Evolutionary conservation across 2,888 invertebrate species (phyloP), one percentile per base, ranked within the genome.

Genomic region (Campoplex nolae): DNA sequence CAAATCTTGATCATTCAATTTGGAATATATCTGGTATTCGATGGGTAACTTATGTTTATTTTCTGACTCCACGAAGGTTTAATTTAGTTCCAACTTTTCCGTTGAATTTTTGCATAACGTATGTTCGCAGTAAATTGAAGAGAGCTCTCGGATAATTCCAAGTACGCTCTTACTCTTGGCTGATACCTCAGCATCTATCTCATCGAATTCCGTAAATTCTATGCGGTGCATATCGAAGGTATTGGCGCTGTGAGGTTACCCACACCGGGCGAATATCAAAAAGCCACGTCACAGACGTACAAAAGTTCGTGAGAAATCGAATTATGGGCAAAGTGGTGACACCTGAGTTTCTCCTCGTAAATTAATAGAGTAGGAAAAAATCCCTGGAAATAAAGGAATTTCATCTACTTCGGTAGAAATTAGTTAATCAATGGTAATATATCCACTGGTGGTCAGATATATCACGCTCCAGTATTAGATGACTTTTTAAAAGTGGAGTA

Each of bases 121-220:
- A 38, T 28, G 58, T 38, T 45, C 38, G 54, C 48, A 58, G 76
- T 70, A 23, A 77, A 45, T 68, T 51, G 2, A 62, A 62, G 67
- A 38, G 38, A 71, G 28, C 23, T 51, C n/a, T 18, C 48, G n/a
- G 32, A 80, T 68, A 70, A 42, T 11, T 58, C 9, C 65, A 75
- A 54, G 32, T 65, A 65, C 32, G 38, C 32, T 13, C 32, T 13
- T 65, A 18, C 8, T 32, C 13, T 16, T 32, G 11, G 48, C 65
- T 76, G 18, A 48, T 76, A 65, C 48, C 65, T 45, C 51, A 32
- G 62, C 45, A 62, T 76, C 65, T 45, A 76, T 76, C 35, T 62
- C 32, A 1, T 70, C 62, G 84, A n/a, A 86, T 88, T 83, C 88
- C 85, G 42, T 71, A 79, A 78, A 86, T 88, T 88, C 83, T 81